Evolutionary conservation across 2,113 vertebrate genomes (phyloP), one percentile per base, ranked within the genome.

Genomic region (Phalacrocorax pelagicus): DNA sequence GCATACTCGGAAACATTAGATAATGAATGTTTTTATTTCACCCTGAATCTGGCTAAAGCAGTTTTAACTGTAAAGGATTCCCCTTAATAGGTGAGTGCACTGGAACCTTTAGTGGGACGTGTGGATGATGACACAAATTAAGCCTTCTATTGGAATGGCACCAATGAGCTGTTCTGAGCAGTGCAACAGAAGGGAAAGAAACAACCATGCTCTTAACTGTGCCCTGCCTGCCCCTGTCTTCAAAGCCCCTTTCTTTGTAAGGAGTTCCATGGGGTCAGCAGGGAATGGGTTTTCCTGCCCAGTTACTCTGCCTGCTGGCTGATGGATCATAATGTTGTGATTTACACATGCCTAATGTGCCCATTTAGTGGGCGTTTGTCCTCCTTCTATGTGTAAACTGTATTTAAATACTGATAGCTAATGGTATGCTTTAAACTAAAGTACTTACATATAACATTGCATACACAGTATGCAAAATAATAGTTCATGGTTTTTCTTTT

Each of bases 141-240:
- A 3, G 2, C 11, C 62, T 92, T 79, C 47, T 88, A 16, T 8
- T 51, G 42, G 12, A 77, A 32, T 52, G 80, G 3, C 23, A 38
- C 15, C 17, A 58, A 57, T 34, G 47, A 70, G 5, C 1, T 61
- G 17, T 81, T 84, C 52, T 77, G n/a, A 54, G 11, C 4, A 1
- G 18, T 44, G 14, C 19, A 70, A 42, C 1, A 1, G 0, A 1
- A 46, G 26, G 20, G 36, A 74, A 51, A 85, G 20, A 70, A 32
- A 52, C 5, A 49, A 20, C 7, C 3, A 3, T 51, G 5, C 4
- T 79, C 3, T 74, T 65, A 73, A 6, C 1, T 20, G 34, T 67
- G 20, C 2, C 52, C 10, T 61, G 3, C 10, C 34, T 65, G 24
- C 9, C 9, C 2, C 8, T 36, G 1, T 58, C 54, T 88, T 55